Conservation (phyloP, 2,797 vertebrate species). For the Phalloptychus januarius region DNA sequence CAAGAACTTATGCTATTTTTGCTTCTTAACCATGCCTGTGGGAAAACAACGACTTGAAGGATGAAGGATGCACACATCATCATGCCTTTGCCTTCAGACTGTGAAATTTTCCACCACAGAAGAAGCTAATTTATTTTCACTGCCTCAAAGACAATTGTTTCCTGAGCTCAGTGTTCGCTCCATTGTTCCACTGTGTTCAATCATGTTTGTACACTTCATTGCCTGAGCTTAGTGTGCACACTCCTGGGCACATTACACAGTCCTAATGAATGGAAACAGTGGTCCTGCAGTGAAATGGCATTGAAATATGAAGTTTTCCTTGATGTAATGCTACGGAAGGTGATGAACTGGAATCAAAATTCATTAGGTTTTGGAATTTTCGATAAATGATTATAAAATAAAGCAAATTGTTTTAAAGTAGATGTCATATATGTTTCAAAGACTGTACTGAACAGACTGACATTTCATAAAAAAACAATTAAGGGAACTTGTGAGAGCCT, state of each 20-base stretch:
- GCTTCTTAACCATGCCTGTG: slow-evolving; percentile 6
- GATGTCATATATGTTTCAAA: background rate
- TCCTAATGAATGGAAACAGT: slow-evolving; percentile 8
- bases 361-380: background rate
- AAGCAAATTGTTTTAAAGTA: background rate
- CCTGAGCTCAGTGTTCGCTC: slow-evolving; percentile 20
- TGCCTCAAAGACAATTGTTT: slow-evolving; percentile 57
- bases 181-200: slow-evolving; percentile 11
- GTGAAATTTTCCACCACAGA: slow-evolving; percentile 44
- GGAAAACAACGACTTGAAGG: slow-evolving; percentile 26
- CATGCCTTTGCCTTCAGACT: slow-evolving; percentile 47
- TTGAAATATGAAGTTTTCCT: background rate
- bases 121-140: slow-evolving; percentile 61
- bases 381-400: background rate
- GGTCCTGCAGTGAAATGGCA: background rate
- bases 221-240: slow-evolving; percentile 7
- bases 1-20: slow-evolving; percentile 22
- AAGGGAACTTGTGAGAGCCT: background rate
- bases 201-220: slow-evolving; percentile 22
- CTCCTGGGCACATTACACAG: background rate
- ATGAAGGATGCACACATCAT: slow-evolving; percentile 29
- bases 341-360: background rate
- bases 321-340: background rate
- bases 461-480: background rate
- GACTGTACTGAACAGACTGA: background rate